These are phyloP conservation scores for Nothoprocta perdicaria DNA, from an alignment of 2,113 vertebrate genomes.

Conservation along the genomic window DNA sequence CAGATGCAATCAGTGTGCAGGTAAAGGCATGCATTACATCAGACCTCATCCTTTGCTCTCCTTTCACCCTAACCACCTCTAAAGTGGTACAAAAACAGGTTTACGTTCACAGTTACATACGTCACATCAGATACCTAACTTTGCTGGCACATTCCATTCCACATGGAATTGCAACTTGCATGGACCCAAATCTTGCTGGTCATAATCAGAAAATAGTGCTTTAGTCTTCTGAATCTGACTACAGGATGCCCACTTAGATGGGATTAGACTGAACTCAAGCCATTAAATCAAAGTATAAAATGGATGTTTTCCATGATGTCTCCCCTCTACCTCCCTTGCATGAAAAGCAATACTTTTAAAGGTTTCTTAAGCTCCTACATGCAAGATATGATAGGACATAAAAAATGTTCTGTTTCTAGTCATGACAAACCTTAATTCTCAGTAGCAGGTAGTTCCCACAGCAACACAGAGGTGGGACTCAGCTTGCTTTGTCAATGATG, in stretches of 20 bases:
- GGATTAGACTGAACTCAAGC: background rate
- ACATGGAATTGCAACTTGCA: background rate
- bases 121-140: background rate
- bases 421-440: conserved; percentile 34
- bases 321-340: conserved; percentile 37
- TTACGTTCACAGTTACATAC: background rate
- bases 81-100: background rate
- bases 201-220: background rate
- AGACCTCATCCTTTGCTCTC: background rate
- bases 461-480: background rate
- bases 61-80: background rate
- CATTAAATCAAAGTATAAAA: background rate
- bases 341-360: conserved; percentile 46
- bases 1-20: background rate
- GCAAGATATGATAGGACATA: conserved; percentile 26
- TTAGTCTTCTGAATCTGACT: background rate
- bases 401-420: background rate
- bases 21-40: background rate
- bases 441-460: background rate
- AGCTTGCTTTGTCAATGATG: background rate
- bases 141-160: background rate
- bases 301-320: background rate
- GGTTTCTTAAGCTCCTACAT: conserved; percentile 25
- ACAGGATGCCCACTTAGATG: background rate
- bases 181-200: rapidly evolving